These are phyloP conservation scores for Apodemia zela DNA, from an alignment of 2,888 invertebrate genomes.

Conservation along the genomic window DNA sequence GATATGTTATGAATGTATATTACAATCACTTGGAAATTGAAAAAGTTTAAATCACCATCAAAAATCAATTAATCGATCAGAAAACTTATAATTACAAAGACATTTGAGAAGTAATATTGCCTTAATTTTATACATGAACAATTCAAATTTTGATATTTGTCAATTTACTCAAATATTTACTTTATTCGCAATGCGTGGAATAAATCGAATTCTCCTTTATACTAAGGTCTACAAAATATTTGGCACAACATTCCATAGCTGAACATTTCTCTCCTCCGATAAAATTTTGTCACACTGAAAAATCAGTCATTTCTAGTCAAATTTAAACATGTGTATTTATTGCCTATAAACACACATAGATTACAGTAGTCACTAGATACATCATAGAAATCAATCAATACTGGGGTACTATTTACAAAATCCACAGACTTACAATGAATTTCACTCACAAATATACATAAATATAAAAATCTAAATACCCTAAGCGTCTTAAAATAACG, in stretches of 20 bases:
- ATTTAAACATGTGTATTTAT: slow-evolving; percentile 2
- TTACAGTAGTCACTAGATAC: slow-evolving; percentile 33
- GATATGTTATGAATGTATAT: too few relatives aligned
- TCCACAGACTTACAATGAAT: slow-evolving; percentile 40
- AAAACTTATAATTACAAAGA: background rate
- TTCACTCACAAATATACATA: slow-evolving; percentile 67
- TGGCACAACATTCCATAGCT: slow-evolving; percentile 58
- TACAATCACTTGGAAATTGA: too few relatives aligned
- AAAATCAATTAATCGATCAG: too few relatives aligned
- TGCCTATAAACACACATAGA: slow-evolving; percentile 31
- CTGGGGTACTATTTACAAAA: slow-evolving; percentile 66
- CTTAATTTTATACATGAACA: background rate
- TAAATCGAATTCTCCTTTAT: slow-evolving; percentile 36
- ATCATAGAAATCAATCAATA: slow-evolving; percentile 60
- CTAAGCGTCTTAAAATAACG: slow-evolving; percentile 36
- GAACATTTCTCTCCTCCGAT: slow-evolving; percentile 2
- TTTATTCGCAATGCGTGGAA: background rate
- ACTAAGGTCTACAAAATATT: slow-evolving; percentile 70
- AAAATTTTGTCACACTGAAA: slow-evolving; percentile 4
- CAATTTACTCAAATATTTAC: background rate
- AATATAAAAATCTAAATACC: slow-evolving; percentile 52
- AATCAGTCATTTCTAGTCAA: slow-evolving; percentile 20
- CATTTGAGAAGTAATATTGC: background rate
- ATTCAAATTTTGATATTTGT: background rate
- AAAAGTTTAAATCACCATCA: too few relatives aligned